Conservation (phyloP, 2,797 vertebrate genomes). For the Chaetodon trifasciatus region DNA sequence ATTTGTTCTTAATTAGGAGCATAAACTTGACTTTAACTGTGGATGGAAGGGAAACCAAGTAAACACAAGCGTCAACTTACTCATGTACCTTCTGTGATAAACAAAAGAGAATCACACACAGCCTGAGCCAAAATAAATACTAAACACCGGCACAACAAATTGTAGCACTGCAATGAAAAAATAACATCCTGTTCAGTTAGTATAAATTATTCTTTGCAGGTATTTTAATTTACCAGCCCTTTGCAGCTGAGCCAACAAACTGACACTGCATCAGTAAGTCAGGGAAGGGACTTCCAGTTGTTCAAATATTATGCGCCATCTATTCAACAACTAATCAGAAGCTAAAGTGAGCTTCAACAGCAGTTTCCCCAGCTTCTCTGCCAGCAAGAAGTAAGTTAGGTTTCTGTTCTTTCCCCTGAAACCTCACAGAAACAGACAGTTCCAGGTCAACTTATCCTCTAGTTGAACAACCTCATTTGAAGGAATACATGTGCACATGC, state of each 20-base stretch:
- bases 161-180: background rate
- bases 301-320: background rate
- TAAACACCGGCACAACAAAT: background rate
- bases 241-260: background rate
- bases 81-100: background rate
- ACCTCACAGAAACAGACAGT: conserved; percentile 33
- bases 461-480: conserved; percentile 21
- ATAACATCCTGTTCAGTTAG: background rate
- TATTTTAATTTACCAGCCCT: background rate
- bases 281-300: background rate
- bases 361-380: background rate
- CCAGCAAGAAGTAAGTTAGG: background rate
- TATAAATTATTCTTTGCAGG: background rate
- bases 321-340: conserved; percentile 11
- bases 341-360: background rate
- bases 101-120: background rate
- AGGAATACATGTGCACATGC: conserved; percentile 12
- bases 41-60: conserved; percentile 12
- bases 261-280: background rate
- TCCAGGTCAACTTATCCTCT: conserved; percentile 34
- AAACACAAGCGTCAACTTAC: background rate
- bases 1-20: background rate
- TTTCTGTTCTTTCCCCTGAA: conserved; percentile 19
- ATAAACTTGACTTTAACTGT: background rate
- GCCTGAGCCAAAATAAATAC: background rate